Conservation (phyloP, 2,113 vertebrate genomes). For the Anarrhichthys ocellatus region DNA sequence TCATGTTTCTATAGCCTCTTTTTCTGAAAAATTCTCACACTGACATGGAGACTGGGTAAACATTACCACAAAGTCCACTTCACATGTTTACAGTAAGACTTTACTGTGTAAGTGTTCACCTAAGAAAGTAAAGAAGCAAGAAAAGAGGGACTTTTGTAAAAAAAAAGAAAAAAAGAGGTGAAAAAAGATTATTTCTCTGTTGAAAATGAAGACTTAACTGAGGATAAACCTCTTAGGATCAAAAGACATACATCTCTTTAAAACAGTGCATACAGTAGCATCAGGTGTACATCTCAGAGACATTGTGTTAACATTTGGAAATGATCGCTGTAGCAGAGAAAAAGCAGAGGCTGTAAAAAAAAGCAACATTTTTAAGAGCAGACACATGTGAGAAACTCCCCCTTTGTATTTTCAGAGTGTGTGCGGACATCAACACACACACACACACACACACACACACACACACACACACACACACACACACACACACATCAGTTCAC, state of each 20-base stretch:
- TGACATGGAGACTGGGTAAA: conserved; percentile 48
- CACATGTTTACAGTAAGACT: conserved; percentile 56
- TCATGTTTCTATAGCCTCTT: conserved; percentile 43
- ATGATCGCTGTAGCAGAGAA: conserved; percentile 34
- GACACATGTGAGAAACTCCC: conserved; percentile 58
- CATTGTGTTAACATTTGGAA: conserved; percentile 36
- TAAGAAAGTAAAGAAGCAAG: conserved; percentile 65
- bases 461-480: conserved; percentile 2
- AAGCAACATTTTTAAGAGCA: conserved; percentile 41
- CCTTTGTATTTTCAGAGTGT: conserved; percentile 6
- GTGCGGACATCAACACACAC: neutral
- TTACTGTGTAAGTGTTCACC: conserved; percentile 44
- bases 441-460: neutral
- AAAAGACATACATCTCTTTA: conserved; percentile 48
- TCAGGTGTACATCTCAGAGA: conserved; percentile 36
- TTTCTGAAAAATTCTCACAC: conserved; percentile 64
- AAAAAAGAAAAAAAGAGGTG: conserved; percentile 55
- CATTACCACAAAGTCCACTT: conserved; percentile 59
- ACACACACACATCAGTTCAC: neutral
- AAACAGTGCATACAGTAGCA: conserved; percentile 48
- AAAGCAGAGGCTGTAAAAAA: conserved; percentile 42
- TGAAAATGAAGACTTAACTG: conserved; percentile 62
- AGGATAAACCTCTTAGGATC: conserved; percentile 52
- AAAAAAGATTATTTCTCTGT: conserved; percentile 60
- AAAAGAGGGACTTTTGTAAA: conserved; percentile 68